These are phyloP conservation scores for Pteronura brasiliensis DNA, from an alignment of 2,113 vertebrate species.

Conservation along the genomic window DNA sequence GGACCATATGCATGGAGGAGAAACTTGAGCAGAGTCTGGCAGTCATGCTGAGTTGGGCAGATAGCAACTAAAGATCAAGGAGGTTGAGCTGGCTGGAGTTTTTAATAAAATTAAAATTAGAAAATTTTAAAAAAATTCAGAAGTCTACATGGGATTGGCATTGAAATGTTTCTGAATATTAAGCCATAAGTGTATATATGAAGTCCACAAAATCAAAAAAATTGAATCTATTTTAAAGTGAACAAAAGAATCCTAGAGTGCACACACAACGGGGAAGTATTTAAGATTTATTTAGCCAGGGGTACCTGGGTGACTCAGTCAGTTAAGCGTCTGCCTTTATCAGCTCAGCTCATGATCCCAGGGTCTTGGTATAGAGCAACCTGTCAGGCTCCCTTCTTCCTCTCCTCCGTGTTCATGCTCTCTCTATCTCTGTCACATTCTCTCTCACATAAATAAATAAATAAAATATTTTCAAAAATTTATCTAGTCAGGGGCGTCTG, in stretches of 20 bases:
- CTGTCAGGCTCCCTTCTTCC: no score
- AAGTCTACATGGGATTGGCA: not conserved
- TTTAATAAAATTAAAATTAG: not conserved
- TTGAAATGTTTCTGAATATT: not conserved
- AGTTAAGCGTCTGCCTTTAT: no score
- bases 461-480: no score
- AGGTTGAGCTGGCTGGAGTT: not conserved
- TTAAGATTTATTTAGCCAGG: not conserved
- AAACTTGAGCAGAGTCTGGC: not conserved
- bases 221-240: not conserved
- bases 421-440: no score
- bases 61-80: not conserved
- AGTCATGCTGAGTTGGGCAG: not conserved
- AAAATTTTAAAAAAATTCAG: not conserved
- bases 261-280: not conserved
- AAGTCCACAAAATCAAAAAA: not conserved
- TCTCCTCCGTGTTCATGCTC: no score
- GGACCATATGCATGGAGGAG: not conserved
- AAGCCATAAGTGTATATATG: not conserved
- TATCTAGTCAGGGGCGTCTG: no score
- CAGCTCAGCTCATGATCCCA: no score
- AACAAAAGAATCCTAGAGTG: not conserved
- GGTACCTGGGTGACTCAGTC: no score
- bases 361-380: no score
- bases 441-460: no score